Conservation (phyloP, 2,113 vertebrate genomes). For the Triplophysa dalaica region DNA sequence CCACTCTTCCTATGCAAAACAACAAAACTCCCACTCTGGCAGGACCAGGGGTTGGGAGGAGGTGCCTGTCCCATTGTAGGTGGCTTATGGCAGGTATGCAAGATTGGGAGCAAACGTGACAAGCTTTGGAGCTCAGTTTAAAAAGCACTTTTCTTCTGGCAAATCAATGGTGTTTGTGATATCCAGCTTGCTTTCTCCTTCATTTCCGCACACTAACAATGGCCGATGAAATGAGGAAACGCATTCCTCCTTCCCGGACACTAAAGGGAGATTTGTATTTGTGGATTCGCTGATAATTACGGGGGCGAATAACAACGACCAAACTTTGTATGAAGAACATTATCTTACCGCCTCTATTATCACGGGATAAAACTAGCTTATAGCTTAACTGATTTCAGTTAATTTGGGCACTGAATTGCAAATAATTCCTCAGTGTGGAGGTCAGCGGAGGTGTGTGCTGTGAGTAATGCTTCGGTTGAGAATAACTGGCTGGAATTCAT, state of each 20-base stretch:
- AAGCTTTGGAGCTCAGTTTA: conserved; percentile 55
- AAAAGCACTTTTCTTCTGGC: conserved; percentile 52
- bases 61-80: conserved; percentile 52
- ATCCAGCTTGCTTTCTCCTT: conserved; percentile 32
- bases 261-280: conserved; percentile 53
- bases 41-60: conserved; percentile 34
- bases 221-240: conserved; percentile 22
- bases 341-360: conserved; percentile 23
- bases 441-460: conserved; percentile 12
- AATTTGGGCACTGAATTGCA: conserved; percentile 40
- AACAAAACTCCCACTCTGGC: conserved; percentile 55
- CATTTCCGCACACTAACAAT: conserved; percentile 47
- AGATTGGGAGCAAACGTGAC: conserved; percentile 39
- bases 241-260: conserved; percentile 32
- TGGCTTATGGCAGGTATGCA: conserved; percentile 58
- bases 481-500: conserved; percentile 24
- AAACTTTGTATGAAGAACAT: conserved; percentile 11
- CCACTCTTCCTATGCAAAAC: conserved; percentile 66
- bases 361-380: conserved; percentile 62
- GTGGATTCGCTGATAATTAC: conserved; percentile 59
- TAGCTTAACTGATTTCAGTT: conserved; percentile 56
- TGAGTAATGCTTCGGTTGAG: conserved; percentile 47
- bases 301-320: conserved; percentile 44
- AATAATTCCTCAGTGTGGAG: not conserved
- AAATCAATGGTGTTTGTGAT: conserved; percentile 53